These are phyloP conservation scores for Pagetopsis macropterus DNA, from an alignment of 2,797 vertebrate species.

Conservation along the genomic window DNA sequence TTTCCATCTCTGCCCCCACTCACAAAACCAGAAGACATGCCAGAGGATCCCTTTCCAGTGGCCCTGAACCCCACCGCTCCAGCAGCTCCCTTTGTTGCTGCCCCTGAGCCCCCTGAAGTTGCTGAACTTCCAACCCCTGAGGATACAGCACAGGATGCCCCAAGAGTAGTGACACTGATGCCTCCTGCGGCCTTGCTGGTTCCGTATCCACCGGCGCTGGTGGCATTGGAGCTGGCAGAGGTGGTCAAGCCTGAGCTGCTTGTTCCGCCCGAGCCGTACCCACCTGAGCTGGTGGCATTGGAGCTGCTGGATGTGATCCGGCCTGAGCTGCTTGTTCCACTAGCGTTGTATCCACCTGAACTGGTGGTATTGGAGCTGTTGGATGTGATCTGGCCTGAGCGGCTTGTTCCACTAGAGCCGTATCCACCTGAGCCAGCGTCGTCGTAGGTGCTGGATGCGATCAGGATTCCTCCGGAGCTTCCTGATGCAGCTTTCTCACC, in stretches of 20 bases:
- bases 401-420: neutral
- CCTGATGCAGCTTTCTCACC: conserved; percentile 29
- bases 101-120: neutral
- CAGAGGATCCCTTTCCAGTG: conserved; percentile 24
- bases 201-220: conserved; percentile 5
- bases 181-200: neutral
- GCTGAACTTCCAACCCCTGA: conserved; percentile 29
- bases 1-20: conserved; percentile 36
- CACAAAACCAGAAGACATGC: conserved; percentile 44
- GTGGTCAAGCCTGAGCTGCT: conserved; percentile 38
- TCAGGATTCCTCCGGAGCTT: conserved; percentile 14
- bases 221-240: conserved; percentile 42
- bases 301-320: conserved; percentile 51
- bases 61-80: neutral
- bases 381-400: conserved; percentile 45
- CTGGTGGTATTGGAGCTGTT: conserved; percentile 28
- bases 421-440: too few relatives aligned
- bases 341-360: neutral
- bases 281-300: neutral
- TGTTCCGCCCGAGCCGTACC: neutral
- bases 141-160: conserved; percentile 23
- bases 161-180: conserved; percentile 26
- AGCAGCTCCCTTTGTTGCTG: too few relatives aligned
- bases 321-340: conserved; percentile 26
- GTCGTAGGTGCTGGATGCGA: conserved; percentile 53